Conservation (phyloP, 92 coral and sea anemone genomes). For the Siderastrea radians region DNA sequence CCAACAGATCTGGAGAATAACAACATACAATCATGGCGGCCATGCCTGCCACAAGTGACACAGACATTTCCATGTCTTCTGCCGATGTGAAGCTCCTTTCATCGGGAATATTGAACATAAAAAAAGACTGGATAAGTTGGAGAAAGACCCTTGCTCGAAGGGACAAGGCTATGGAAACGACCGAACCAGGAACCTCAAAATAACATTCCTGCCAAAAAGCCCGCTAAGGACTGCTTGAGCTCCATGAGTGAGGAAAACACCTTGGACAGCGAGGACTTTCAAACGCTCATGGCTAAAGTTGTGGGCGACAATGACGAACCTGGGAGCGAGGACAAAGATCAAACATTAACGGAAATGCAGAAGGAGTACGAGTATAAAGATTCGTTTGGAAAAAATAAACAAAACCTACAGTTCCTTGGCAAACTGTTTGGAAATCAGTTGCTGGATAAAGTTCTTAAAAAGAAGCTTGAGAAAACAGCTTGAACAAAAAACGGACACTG, state of each 20-base stretch:
- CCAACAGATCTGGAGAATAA: too few species aligned
- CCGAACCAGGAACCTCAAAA: neutral
- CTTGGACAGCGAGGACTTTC: conserved; percentile 16
- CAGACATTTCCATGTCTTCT: too few species aligned
- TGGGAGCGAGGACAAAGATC: conserved; percentile 14
- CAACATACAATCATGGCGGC: too few species aligned
- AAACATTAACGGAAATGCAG: neutral
- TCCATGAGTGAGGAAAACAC: neutral
- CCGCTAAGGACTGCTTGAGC: conserved; percentile 5
- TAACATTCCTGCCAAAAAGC: conserved; percentile 61
- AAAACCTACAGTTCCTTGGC: conserved; percentile 3
- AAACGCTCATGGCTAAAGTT: neutral
- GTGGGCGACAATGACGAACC: conserved; percentile 18
- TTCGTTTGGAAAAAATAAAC: neutral
- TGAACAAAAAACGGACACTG: too few species aligned
- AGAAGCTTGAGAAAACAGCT: too few species aligned
- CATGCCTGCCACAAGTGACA: too few species aligned
- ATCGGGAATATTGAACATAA: too few species aligned
- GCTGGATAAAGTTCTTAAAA: too few species aligned
- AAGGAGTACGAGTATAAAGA: neutral
- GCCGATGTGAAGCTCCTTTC: too few species aligned
- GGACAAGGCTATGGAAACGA: conserved; percentile 5
- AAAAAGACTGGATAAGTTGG: neutral
- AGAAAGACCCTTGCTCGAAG: conserved; percentile 39
- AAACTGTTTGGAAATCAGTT: too few species aligned